phyloP scores from a whole-genome alignment of 2,888 invertebrate species.

The Myopa tessellatipennis region DNA sequence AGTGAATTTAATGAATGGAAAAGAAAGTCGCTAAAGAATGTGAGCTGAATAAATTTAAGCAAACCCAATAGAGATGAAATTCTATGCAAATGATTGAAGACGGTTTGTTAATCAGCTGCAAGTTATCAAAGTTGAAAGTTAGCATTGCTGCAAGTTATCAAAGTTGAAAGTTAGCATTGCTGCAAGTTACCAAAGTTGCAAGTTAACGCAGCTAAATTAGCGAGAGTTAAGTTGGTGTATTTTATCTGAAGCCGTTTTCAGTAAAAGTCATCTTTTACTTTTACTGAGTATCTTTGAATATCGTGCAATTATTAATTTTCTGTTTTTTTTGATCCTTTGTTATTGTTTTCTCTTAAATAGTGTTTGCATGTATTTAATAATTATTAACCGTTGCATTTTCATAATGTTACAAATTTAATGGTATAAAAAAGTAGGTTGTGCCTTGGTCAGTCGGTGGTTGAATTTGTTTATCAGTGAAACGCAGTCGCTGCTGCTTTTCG shows the following conservation, averaged over 20 bases:
- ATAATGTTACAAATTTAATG: slow-evolving; percentile 43
- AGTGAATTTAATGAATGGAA: no score
- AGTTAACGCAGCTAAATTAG: no score
- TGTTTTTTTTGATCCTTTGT: background rate
- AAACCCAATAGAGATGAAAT: no score
- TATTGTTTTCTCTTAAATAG: background rate
- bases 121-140: no score
- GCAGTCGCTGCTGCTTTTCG: background rate
- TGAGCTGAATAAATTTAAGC: no score
- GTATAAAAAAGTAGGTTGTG: slow-evolving; percentile 60
- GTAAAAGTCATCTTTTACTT: background rate
- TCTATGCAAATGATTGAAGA: no score
- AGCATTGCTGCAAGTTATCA: no score
- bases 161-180: no score
- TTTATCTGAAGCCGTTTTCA: background rate
- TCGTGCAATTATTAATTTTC: slow-evolving; percentile 13
- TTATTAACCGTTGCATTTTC: slow-evolving; percentile 60
- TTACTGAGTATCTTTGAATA: background rate
- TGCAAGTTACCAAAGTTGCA: no score
- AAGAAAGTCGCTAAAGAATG: no score
- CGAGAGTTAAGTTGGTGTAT: background rate
- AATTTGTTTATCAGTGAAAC: slow-evolving; percentile 8
- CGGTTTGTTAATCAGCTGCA: no score
- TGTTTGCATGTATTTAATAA: background rate
- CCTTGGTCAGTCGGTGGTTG: slow-evolving; percentile 59